Evolutionary conservation across 2,888 invertebrate species (phyloP).

Genomic region (Neoascia interrupta): DNA sequence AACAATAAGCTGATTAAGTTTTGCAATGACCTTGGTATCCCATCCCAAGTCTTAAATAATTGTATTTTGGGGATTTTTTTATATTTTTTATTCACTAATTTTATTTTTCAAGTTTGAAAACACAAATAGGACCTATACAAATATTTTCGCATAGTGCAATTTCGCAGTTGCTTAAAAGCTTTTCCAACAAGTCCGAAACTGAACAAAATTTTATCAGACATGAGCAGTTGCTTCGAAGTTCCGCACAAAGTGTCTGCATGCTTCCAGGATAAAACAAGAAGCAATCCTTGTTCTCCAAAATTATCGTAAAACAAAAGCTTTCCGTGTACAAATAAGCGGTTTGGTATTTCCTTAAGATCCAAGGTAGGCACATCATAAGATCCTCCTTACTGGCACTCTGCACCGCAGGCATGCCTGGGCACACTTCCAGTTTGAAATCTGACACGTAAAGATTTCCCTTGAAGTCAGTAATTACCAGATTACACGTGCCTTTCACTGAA

Average conservation of each 20-base stretch:
- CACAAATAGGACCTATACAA: constrained; percentile 49
- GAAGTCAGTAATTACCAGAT: constrained; percentile 55
- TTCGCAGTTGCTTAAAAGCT: constrained; percentile 10
- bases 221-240: neutral
- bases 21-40: no score
- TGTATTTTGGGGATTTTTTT: no score
- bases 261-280: constrained; percentile 56
- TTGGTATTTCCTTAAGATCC: constrained; percentile 54
- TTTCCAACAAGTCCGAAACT: constrained; percentile 44
- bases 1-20: no score
- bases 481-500: constrained; percentile 37
- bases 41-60: no score
- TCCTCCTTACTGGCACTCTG: constrained; percentile 25
- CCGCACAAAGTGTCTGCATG: constrained; percentile 1
- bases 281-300: constrained; percentile 25
- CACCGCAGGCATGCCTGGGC: constrained; percentile 30
- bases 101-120: neutral
- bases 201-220: constrained; percentile 51
- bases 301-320: constrained; percentile 44
- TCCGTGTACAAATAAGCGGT: constrained; percentile 54
- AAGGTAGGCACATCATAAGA: constrained; percentile 39
- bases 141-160: constrained; percentile 30
- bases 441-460: constrained; percentile 43
- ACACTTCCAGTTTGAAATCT: constrained; percentile 41
- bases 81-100: neutral